A percentile compares a stretch with the other conserved stretches of the same genome.
Evolutionary conservation across 2,797 vertebrate species (phyloP).

Genomic region (Psittacula derbiana): DNA sequence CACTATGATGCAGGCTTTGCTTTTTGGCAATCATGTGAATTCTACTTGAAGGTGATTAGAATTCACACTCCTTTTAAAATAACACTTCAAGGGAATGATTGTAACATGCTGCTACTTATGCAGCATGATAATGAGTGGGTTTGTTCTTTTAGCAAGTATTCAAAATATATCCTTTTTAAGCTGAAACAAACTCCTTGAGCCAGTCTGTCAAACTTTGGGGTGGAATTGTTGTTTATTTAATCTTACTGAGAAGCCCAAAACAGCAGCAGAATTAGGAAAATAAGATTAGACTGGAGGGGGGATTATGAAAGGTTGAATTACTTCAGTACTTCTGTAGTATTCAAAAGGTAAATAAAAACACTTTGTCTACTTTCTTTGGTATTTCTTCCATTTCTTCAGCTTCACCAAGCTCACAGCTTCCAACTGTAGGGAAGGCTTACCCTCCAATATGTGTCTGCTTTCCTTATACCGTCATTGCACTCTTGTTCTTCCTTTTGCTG

Average conservation of each 20-base stretch:
- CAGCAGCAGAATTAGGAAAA: not conserved
- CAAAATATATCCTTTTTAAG: not conserved
- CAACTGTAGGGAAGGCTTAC: not conserved
- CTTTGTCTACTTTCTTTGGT: not conserved
- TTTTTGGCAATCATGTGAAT: not conserved
- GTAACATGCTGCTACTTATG: not conserved
- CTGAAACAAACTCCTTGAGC: slow-evolving; percentile 19
- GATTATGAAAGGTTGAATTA: not conserved
- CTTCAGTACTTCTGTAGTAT: not conserved
- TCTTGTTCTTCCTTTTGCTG: not conserved
- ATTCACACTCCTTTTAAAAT: not conserved
- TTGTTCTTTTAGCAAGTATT: slow-evolving; percentile 24
- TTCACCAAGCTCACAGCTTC: not conserved
- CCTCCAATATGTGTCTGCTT: not conserved
- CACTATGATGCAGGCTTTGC: not conserved
- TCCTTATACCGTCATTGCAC: not conserved
- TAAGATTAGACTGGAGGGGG: not conserved
- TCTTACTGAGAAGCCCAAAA: not conserved
- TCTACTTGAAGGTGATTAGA: not conserved
- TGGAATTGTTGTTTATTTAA: slow-evolving; percentile 4
- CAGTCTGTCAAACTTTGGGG: not conserved
- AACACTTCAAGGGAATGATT: not conserved
- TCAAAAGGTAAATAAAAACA: not conserved
- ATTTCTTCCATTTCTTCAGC: not conserved
- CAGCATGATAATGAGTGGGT: not conserved